Evolutionary conservation across 1,140 invertebrate species (phyloP).

Genomic region (Drosophila ogumai): DNA sequence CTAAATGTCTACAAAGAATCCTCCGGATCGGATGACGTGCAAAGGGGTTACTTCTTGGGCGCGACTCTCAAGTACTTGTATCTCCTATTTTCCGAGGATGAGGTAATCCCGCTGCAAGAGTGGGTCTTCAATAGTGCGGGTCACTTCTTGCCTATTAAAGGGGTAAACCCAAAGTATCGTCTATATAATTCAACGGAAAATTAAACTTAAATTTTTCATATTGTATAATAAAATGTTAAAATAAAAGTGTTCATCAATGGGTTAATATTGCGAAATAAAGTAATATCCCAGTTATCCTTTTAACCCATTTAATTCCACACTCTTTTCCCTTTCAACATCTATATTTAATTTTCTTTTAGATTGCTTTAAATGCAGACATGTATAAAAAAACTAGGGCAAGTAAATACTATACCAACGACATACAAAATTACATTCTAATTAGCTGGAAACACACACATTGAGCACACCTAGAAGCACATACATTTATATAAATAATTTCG

Average conservation of each 20-base stretch:
- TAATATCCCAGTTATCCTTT: not conserved
- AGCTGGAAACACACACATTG: constrained; percentile 39
- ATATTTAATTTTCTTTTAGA: constrained; percentile 5
- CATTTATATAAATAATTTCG: constrained; percentile 9
- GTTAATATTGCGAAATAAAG: not conserved
- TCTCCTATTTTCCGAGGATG: constrained; percentile 97
- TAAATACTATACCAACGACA: constrained; percentile 35
- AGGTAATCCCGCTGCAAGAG: constrained; percentile 94
- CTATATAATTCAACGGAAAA: not conserved
- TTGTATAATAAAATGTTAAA: too few relatives aligned
- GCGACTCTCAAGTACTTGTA: constrained; percentile 95
- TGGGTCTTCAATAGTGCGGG: constrained; percentile 99
- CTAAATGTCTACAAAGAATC: constrained; percentile 95
- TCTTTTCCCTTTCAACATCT: constrained; percentile 7
- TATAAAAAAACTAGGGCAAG: constrained; percentile 49
- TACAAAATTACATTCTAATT: constrained; percentile 35
- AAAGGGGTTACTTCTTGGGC: constrained; percentile 98
- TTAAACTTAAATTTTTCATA: not conserved
- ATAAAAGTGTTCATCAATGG: not conserved
- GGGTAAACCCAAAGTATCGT: constrained; percentile 86
- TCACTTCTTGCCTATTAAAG: constrained; percentile 95
- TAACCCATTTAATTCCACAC: not conserved
- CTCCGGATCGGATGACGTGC: constrained; percentile 96
- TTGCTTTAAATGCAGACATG: constrained; percentile 28
- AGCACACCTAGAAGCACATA: constrained; percentile 44